phyloP scores from a whole-genome alignment of 2,888 invertebrate species.

The Physocephala rufipes region DNA sequence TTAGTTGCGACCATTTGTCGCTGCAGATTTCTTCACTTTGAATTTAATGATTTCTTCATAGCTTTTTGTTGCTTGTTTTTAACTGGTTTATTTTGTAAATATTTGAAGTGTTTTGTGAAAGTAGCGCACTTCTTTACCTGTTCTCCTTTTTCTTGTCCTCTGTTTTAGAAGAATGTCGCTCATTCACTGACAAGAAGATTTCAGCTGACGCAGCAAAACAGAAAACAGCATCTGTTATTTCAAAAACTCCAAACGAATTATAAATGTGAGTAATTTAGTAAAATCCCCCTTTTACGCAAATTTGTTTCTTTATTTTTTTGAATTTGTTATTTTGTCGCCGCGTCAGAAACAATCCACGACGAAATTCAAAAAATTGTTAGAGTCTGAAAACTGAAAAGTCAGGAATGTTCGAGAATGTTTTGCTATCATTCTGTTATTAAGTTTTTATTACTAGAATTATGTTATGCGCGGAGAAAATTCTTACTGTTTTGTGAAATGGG shows the following conservation, averaged over 20 bases:
- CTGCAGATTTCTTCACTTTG: background rate
- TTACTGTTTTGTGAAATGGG: too few species aligned
- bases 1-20: background rate
- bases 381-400: too few species aligned
- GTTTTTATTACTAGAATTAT: background rate
- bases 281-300: too few species aligned
- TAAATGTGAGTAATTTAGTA: too few species aligned
- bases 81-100: conserved; percentile 22
- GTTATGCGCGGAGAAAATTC: background rate
- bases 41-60: background rate
- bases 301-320: too few species aligned
- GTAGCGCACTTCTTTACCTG: conserved; percentile 18
- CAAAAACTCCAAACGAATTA: too few species aligned
- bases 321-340: too few species aligned
- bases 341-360: too few species aligned
- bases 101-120: conserved; percentile 31
- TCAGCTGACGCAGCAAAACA: too few species aligned
- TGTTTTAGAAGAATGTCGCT: conserved; percentile 11
- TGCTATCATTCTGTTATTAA: background rate
- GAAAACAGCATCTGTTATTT: too few species aligned
- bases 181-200: background rate
- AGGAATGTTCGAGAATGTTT: too few species aligned
- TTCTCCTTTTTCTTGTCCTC: background rate
- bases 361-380: too few species aligned
- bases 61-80: conserved; percentile 1